Percentiles rank a stretch among this genome's conserved stretches.
These are phyloP conservation scores for Ganaspis sp. DNA, from an alignment of 1,140 invertebrate species.

Conservation along the genomic window DNA sequence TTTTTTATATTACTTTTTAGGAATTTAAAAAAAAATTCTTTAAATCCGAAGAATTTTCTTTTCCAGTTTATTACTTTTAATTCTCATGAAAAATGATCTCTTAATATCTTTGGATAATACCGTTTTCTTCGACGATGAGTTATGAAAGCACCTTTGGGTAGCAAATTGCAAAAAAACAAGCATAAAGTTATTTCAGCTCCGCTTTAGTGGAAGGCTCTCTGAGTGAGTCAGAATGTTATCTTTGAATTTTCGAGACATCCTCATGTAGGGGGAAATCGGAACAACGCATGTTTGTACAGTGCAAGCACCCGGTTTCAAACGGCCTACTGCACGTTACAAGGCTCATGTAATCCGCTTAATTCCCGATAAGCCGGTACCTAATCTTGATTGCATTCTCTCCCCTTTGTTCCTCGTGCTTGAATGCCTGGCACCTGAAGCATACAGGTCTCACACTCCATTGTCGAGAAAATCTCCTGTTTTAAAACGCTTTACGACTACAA, in stretches of 20 bases:
- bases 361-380: conserved; percentile 46
- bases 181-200: not conserved
- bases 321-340: conserved; percentile 38
- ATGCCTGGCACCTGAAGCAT: conserved; percentile 26
- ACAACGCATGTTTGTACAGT: conserved; percentile 44
- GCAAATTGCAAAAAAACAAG: not conserved
- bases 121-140: too few relatives aligned
- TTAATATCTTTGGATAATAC: too few relatives aligned
- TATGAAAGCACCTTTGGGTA: too few relatives aligned
- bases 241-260: conserved; percentile 21
- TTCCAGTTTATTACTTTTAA: too few relatives aligned
- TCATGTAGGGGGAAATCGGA: conserved; percentile 18
- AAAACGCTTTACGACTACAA: conserved; percentile 29
- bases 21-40: too few relatives aligned
- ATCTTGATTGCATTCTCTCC: conserved; percentile 35
- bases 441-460: conserved; percentile 22
- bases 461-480: conserved; percentile 29
- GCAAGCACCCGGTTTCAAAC: conserved; percentile 38
- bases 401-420: conserved; percentile 25
- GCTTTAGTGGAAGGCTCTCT: not conserved
- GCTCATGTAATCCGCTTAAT: conserved; percentile 50
- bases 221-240: conserved; percentile 7
- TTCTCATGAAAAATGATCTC: too few relatives aligned
- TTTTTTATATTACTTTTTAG: too few relatives aligned
- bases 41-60: too few relatives aligned